Base-by-base conservation (phyloP, 1,140 invertebrate genomes). In the Microvelia longipes region DNA sequence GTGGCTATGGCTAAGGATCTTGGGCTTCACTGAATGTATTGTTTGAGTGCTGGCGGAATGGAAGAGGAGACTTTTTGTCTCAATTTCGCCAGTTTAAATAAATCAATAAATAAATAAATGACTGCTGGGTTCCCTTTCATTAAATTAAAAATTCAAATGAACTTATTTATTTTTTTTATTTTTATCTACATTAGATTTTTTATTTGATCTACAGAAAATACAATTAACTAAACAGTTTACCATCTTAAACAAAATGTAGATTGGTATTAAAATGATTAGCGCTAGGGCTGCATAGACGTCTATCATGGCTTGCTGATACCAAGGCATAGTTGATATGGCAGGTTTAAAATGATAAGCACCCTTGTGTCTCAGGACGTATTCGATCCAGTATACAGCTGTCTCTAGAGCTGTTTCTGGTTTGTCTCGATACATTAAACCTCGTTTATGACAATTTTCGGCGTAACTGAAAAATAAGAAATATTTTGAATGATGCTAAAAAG, bases 371-470 rank as follows among this genome's bases (percentile, higher is more conserved):
- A 86, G 83, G 11, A 84, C 85, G 70, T 82, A 86, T 72, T 87
- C 85, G 1, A 82, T 83, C 85, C 86, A 87, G 72, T 81, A 86
- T 29, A 86, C 72, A 1, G 84, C 84, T 28, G 79, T 81, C 13
- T 85, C 80, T 62, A 85, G 73, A 0, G 85, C 78, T 2, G 70
- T 50, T 24, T 30, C 29, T 5, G 71, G 69, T 35, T 67, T 61
- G 66, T 74, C 73, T 27, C 30, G 61, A 67, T 68, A 71, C n/a
- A 69, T 2, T 25, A 28, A 11, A 2, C 63, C 25, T 24, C 66
- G 14, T 15, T 29, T 28, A 2, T 29, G 26, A 0, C 28, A 67
- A 61, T 68, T 69, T 65, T 72, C 64, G n/a, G 29, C 60, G 67
- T 63, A 72, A 11, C 71, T 72, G 60, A 29, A 70, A 68, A 1